Percentiles rank a stretch among this genome's conserved stretches.
Evolutionary conservation across 1,140 invertebrate species (phyloP).

Genomic region (Chionoecetes opilio): DNA sequence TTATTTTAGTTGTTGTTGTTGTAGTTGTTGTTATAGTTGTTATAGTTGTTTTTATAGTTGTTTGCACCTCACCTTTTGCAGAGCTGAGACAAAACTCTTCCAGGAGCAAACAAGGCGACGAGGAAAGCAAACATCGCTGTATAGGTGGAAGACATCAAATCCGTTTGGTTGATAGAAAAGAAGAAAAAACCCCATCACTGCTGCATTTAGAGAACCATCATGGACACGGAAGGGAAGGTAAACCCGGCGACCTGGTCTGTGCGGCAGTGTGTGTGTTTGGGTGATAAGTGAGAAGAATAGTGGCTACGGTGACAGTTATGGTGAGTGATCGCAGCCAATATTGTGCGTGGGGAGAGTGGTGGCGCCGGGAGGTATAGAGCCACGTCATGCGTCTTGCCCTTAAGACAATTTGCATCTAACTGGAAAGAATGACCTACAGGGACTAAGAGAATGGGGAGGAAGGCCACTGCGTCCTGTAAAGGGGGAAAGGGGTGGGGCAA

Average conservation of each 20-base stretch:
- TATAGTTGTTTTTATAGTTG: no score
- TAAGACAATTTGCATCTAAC: not conserved
- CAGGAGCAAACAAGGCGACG: not conserved
- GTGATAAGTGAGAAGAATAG: slow-evolving; percentile 10
- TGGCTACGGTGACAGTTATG: slow-evolving; percentile 15
- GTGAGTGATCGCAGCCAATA: slow-evolving; percentile 2
- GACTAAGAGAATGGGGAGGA: not conserved
- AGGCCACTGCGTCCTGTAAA: not conserved
- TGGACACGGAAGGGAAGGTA: not conserved
- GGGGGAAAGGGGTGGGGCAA: no score
- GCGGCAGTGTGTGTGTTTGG: not conserved
- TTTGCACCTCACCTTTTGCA: not conserved
- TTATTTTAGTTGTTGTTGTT: no score
- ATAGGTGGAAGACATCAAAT: not conserved
- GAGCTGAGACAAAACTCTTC: not conserved
- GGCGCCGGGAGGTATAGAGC: not conserved
- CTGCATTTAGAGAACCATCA: not conserved
- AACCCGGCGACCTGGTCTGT: not conserved
- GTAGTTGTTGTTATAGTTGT: no score
- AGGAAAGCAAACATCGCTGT: slow-evolving; percentile 4
- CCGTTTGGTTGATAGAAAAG: not conserved
- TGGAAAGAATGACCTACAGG: slow-evolving; percentile 19
- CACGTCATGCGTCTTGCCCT: slow-evolving; percentile 2
- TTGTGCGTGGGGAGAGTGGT: not conserved
- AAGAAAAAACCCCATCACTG: not conserved